Evolutionary conservation across 2,888 invertebrate species (phyloP), one percentile per base, ranked within the genome.

Genomic region (Acleris laterana): DNA sequence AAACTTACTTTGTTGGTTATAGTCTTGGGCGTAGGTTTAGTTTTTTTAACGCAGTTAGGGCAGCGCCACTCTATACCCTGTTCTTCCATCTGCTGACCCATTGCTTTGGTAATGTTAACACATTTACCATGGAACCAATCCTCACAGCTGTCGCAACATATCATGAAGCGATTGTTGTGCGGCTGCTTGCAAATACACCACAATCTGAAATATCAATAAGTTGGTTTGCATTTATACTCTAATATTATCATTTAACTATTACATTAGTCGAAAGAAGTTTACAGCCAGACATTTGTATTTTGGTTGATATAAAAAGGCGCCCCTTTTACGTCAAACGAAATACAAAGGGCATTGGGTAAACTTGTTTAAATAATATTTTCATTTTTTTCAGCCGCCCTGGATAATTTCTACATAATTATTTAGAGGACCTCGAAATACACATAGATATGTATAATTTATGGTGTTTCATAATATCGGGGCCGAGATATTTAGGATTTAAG

Each of bases 101-200:
- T 96, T 0, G 96, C 95, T 92, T 97, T 96, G 20, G 98, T 98
- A 51, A 99, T 96, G 76, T 97, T 97, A 16, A 99, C 98, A 89
- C 99, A 99, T 81, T 97, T 97, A n/a, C 99, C 99, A 83, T 99
- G 99, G 84, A 98, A 99, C 99, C 99, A 99, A 82, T 99, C 98
- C 83, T 98, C 97, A 84, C 99, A 99, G 16, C 95, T 94, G 86
- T 99, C 99, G 85, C 99, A 99, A 85, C 98, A 98, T 77, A 99
- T 99, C 99, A 99, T 99, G 83, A 99, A 99, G 62, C 98, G 94
- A 87, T 98, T 98, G 79, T 98, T 98, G 84, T 98, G 98, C 0
- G 99, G 99, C 81, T 98, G 97, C 75, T 96, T 96, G 82, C 99
- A 99, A 81, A 99, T 97, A 85, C 99, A 99, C 98, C 99, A 99